These are phyloP conservation scores for Phalangium opilio DNA, from an alignment of 2,888 invertebrate species.

Conservation along the genomic window DNA sequence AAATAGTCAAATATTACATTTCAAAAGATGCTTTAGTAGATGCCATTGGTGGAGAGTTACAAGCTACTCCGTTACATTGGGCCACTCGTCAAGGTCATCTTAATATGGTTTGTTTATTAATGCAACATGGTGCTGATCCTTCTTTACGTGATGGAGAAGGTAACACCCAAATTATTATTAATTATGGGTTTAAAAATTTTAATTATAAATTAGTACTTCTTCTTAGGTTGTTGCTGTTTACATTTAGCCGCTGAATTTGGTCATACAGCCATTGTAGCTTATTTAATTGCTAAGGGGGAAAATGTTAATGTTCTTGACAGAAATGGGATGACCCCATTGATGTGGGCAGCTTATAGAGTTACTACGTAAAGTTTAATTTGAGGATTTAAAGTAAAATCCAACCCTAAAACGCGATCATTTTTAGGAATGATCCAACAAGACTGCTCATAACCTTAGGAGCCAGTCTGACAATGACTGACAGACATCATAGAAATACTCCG, in stretches of 20 bases:
- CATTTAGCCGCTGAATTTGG: slow-evolving; percentile 96
- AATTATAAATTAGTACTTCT: neutral
- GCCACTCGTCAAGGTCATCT: slow-evolving; percentile 83
- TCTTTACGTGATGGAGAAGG: slow-evolving; percentile 80
- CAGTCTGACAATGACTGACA: slow-evolving; percentile 66
- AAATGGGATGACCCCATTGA: slow-evolving; percentile 91
- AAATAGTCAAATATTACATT: slow-evolving; percentile 76
- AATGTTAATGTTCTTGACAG: slow-evolving; percentile 75
- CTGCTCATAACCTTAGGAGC: slow-evolving; percentile 86
- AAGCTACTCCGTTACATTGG: slow-evolving; percentile 96
- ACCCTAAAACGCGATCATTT: too few species aligned
- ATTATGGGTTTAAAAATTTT: slow-evolving; percentile 3
- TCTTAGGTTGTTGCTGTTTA: slow-evolving; percentile 62
- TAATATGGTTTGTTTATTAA: slow-evolving; percentile 55
- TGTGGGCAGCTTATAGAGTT: slow-evolving; percentile 94
- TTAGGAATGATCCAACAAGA: slow-evolving; percentile 78
- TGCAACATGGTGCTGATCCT: slow-evolving; percentile 76
- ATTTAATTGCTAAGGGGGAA: slow-evolving; percentile 85
- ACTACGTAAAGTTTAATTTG: too few species aligned
- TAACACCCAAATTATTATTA: slow-evolving; percentile 18
- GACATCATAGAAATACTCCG: slow-evolving; percentile 81
- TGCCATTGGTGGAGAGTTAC: slow-evolving; percentile 86
- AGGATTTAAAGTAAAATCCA: too few species aligned
- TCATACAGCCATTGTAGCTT: slow-evolving; percentile 90
- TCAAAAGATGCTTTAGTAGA: slow-evolving; percentile 76